Evolutionary conservation across 2,113 vertebrate species (phyloP).

Genomic region (Anhinga anhinga): DNA sequence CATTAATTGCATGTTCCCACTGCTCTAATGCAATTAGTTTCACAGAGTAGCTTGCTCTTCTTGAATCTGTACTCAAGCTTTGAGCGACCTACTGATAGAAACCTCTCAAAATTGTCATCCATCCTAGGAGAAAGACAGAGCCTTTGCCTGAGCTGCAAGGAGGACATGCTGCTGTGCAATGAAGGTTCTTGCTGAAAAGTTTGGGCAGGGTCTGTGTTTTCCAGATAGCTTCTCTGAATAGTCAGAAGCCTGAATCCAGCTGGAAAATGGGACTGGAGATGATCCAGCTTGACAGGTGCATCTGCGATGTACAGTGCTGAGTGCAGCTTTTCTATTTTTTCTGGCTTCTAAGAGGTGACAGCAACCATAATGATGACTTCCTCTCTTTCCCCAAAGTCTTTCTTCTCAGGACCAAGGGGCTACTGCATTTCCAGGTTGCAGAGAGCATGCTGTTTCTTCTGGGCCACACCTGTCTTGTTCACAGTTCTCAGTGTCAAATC

Average conservation of each 20-base stretch:
- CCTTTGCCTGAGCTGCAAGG: neutral
- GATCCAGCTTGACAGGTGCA: neutral
- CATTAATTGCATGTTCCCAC: neutral
- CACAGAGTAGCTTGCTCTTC: neutral
- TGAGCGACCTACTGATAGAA: neutral
- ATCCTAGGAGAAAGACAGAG: neutral
- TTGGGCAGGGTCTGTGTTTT: neutral
- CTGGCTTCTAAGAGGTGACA: neutral
- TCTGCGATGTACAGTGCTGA: neutral
- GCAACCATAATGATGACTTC: no score
- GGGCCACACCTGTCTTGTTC: neutral
- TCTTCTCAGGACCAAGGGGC: neutral
- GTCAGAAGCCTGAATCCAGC: neutral
- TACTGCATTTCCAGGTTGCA: neutral
- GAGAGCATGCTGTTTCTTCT: neutral
- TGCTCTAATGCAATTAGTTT: neutral
- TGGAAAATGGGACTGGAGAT: neutral
- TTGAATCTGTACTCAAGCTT: neutral
- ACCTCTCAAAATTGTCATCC: neutral
- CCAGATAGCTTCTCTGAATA: neutral
- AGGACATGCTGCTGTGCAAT: fast-evolving
- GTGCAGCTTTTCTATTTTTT: neutral
- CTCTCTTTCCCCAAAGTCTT: neutral
- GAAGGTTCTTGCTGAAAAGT: neutral
- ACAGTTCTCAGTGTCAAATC: neutral